Evolutionary conservation across 2,113 vertebrate species (phyloP), one percentile per base, ranked within the genome.

Genomic region (Mystacornis crossleyi): DNA sequence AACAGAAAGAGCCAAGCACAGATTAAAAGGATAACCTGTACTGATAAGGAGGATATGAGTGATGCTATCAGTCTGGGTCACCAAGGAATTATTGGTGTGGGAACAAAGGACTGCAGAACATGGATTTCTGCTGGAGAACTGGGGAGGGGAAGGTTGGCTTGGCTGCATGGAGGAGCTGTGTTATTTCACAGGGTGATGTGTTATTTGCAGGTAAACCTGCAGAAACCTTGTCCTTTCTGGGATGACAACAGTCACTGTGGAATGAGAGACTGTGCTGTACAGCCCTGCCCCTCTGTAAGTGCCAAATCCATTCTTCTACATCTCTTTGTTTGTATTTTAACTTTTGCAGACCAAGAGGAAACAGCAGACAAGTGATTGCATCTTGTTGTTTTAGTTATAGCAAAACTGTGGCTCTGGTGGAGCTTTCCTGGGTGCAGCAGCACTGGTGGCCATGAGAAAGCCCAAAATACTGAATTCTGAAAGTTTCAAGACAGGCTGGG

Each of bases 211-310:
- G 99, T 99, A 53, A 99, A 99, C 91, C 96, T 99, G 42, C 98
- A 99, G 74, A 99, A 98, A 58, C 98, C 98, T 0, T 99, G 99
- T 96, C 99, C 99, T 12, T 99, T 99, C 79, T 99, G 99, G 99
- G 97, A 95, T 26, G 98, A 98, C 33, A 98, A 40, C 94, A 98
- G 97, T 53, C 98, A 99, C 89, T 99, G 99, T 94, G 99, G 98
- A 9, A 97, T 99, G 86, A 98, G 97, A 93, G 98, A 99, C 94
- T 99, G 99, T 82, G 98, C 99, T 0, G 99, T 99, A 29, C 97
- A 98, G 81, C 99, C 99, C 42, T 99, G 99, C 81, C 95, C 98
- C 5, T 98, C 98, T 18, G 99, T 99, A 95, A 99, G 99, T 96
- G 51, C 33, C 93, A 84, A 55, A 36, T n/a, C n/a, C 38, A 2